These are phyloP conservation scores for Aphelocoma californica DNA, from an alignment of 2,797 vertebrate species.

Conservation along the genomic window DNA sequence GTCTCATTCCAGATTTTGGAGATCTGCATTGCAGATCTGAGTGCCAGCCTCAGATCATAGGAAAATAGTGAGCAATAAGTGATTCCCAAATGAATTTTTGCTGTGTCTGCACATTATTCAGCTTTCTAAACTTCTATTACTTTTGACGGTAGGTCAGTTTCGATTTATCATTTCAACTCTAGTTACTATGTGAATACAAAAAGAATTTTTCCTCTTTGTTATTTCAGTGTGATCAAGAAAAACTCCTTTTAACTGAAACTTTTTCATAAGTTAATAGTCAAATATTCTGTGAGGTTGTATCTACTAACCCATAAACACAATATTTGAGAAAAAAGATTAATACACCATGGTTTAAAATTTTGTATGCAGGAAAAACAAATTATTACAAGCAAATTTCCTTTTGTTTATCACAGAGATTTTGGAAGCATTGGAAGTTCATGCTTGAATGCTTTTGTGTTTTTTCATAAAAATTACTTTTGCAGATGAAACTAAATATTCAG, in stretches of 20 bases:
- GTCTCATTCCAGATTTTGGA: background rate
- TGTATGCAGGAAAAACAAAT: constrained; percentile 1
- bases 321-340: constrained; percentile 10
- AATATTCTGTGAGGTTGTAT: background rate
- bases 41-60: background rate
- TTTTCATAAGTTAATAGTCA: background rate
- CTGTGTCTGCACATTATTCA: constrained; percentile 39
- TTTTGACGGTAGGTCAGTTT: constrained; percentile 50
- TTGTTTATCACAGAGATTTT: constrained; percentile 14
- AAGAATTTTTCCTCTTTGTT: background rate
- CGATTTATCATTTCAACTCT: constrained; percentile 39
- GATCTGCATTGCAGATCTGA: constrained; percentile 53
- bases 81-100: constrained; percentile 56
- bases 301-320: background rate
- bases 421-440: constrained; percentile 47
- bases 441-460: constrained; percentile 35
- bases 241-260: background rate
- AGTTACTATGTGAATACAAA: background rate
- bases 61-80: constrained; percentile 14
- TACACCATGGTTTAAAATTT: background rate
- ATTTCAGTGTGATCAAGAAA: background rate
- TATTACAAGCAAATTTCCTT: constrained; percentile 38
- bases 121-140: constrained; percentile 37
- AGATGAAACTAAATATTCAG: constrained; percentile 64
- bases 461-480: constrained; percentile 51